phyloP scores from a whole-genome alignment of 1,140 invertebrate genomes.

The Trigoniulus corallinus region DNA sequence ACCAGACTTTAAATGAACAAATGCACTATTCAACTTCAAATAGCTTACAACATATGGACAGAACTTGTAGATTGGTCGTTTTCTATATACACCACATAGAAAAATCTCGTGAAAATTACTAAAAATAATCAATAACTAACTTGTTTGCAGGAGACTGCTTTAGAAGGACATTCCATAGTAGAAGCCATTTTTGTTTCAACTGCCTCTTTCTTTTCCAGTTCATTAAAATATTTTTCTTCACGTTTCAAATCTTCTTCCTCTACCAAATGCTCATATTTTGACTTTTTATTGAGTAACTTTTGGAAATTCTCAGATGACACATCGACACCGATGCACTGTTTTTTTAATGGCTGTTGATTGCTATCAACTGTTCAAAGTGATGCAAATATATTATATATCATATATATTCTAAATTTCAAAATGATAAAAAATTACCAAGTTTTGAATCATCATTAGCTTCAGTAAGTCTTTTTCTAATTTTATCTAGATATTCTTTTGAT shows the following conservation, averaged over 20 bases:
- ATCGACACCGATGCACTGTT: too few relatives aligned
- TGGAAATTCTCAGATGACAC: background rate
- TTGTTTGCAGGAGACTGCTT: conserved; percentile 69
- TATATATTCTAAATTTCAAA: too few relatives aligned
- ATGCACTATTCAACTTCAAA: too few relatives aligned
- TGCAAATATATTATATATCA: too few relatives aligned
- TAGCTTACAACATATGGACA: too few relatives aligned
- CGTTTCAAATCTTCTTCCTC: background rate
- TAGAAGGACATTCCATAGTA: conserved; percentile 64
- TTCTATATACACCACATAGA: background rate
- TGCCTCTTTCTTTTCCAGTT: conserved; percentile 71
- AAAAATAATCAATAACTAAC: too few relatives aligned
- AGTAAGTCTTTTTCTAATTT: background rate
- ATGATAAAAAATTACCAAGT: too few relatives aligned
- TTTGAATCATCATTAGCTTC: background rate
- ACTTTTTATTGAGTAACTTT: background rate
- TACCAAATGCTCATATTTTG: background rate
- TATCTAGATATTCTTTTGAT: background rate
- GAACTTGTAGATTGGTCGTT: background rate
- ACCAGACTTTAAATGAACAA: too few relatives aligned
- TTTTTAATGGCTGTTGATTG: background rate
- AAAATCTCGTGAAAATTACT: too few relatives aligned
- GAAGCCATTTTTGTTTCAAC: conserved; percentile 83
- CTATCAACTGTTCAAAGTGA: background rate
- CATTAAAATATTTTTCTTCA: conserved; percentile 69